Base-by-base conservation (phyloP, 2,113 vertebrate genomes). In the Loxodonta africana region DNA sequence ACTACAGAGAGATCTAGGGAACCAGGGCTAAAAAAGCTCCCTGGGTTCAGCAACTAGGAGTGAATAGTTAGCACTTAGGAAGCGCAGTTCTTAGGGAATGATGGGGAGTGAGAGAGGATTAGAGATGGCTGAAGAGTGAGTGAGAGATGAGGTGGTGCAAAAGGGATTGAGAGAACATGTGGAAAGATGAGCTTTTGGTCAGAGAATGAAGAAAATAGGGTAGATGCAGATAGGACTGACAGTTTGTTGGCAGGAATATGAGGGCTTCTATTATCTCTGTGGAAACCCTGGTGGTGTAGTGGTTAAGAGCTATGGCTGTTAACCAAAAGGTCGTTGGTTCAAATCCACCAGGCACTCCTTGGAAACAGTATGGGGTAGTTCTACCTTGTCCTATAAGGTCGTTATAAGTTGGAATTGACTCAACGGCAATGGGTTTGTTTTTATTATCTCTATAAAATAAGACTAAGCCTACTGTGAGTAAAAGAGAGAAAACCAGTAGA, bases 131-230 rank as follows among this genome's bases (percentile, higher is more conserved):
- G 26, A 21, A 88, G 20, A 83, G 33, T 37, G 26, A n/a, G 78
- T 18, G 20, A 44, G 73, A 53, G 26, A 62, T 51, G 62, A 96
- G n/a, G 21, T 90, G 14, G n/a, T 26, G 83, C 25, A 77, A 60
- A 90, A 85, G 25, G 28, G 33, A 57, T 17, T 67, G 80, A 91
- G 37, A 78, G 30, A 44, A 62, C n/a, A 44, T 51, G 48, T 37
- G 26, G 57, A 94, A 46, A 87, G 65, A 53, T 28, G 62, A 96
- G 67, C 15, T 86, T 89, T 73, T 74, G 41, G 84, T 94, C 62
- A 95, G 63, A 96, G 37, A 78, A 57, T 63, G 41, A 92, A 88
- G 77, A 83, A 91, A 77, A 73, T 65, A 60, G 67, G 80, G 62
- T 73, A 53, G n/a, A 80, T 83, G 37, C 37, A 46, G 26, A 37